Evolutionary conservation across 2,113 vertebrate genomes (phyloP), one percentile per base, ranked within the genome.

Genomic region (Tinamus guttatus): DNA sequence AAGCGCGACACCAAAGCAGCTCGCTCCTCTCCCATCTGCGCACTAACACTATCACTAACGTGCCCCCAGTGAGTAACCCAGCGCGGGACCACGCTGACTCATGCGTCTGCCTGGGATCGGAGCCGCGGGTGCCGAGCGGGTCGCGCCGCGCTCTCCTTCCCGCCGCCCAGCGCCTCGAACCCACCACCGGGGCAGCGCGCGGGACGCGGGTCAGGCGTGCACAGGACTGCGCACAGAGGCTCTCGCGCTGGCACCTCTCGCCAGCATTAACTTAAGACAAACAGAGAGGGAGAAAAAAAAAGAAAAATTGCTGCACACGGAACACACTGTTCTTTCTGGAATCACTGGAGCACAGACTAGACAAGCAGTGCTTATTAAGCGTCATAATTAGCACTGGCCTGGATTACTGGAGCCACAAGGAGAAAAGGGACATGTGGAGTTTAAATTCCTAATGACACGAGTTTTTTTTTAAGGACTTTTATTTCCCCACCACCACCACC

Each of bases 91-190:
- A 0, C 65, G 3, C 22, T 21, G 38, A 59, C 70, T 85, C 85
- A 5, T 38, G 4, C 5, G 2, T n/a, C 71, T 4, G n/a, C 9
- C 52, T 22, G 14, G 25, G 43, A 18, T 9, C 2, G 17, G 32
- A 5, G 0, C 3, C n/a, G 27, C 19, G 3, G 19, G 19, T 38
- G 51, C 77, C 43, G n/a, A 30, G 3, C 0, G 25, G 52, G 19
- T 27, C 1, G 36, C 12, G 6, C 1, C 3, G 0, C 1, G 13
- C 21, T 4, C 2, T 1, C 1, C 1, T 38, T 27, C 34, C 40
- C 30, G 25, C 4, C 5, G 2, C 19, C 3, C 0, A 16, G 21
- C 2, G 5, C 40, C 64, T 20, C 3, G 3, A 10, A 7, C 11
- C n/a, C 6, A 2, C 3, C 8, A 2, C 51, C 6, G 22, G 19